Percentiles rank a stretch among this genome's conserved stretches.
phyloP scores from a whole-genome alignment of 2,888 invertebrate species.

The Clunio marinus region DNA sequence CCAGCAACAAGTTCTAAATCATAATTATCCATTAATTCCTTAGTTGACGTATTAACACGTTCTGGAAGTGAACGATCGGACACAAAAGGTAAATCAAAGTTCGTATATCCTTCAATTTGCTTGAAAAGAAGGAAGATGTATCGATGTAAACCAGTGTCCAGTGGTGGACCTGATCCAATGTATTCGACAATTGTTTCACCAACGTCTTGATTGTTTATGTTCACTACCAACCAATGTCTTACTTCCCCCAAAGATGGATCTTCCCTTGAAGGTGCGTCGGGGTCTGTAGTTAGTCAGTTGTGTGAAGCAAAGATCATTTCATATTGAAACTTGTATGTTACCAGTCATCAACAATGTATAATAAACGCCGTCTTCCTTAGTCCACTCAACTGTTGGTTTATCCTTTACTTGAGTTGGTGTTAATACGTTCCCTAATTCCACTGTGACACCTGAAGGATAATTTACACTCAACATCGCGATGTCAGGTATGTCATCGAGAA shows the following conservation, averaged over 20 bases:
- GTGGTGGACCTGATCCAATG: conserved; percentile 59
- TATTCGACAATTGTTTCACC: conserved; percentile 58
- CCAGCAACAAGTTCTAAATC: conserved; percentile 73
- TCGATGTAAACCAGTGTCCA: conserved; percentile 57
- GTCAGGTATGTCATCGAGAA: conserved; percentile 41
- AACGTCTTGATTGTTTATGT: conserved; percentile 50
- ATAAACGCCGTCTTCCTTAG: not conserved
- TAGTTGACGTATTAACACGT: conserved; percentile 58
- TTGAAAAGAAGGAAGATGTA: conserved; percentile 62
- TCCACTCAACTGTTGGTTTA: not conserved
- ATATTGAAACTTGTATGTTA: too few species aligned
- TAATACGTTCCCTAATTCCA: conserved; percentile 39
- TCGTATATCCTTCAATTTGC: conserved; percentile 54
- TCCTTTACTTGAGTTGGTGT: conserved; percentile 18
- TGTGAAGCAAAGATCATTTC: too few species aligned
- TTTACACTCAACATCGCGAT: not conserved
- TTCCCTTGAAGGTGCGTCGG: conserved; percentile 61
- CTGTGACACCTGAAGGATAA: not conserved
- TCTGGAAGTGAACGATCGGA: conserved; percentile 45
- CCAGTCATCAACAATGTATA: conserved; percentile 47
- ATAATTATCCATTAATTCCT: conserved; percentile 68
- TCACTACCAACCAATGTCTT: conserved; percentile 24
- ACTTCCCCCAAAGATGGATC: conserved; percentile 55
- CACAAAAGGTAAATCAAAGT: conserved; percentile 42
- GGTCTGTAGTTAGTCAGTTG: conserved; percentile 53